Percentiles rank a stretch among this genome's conserved stretches.
Conservation (phyloP, 2,113 vertebrate genomes). For the Glaucomys volans region DNA sequence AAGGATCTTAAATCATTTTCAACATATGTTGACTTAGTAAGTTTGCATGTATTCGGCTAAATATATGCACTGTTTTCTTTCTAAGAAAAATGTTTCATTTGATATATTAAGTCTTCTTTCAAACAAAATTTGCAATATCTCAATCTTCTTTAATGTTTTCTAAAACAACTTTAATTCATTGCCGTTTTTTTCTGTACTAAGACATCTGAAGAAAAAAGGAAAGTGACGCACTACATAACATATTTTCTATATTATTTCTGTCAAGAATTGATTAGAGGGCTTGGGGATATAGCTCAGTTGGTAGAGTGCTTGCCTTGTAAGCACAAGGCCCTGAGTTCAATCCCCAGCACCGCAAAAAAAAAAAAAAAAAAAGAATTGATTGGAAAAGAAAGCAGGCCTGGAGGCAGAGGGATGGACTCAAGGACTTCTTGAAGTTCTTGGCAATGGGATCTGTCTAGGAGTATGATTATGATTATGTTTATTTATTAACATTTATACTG, state of each 20-base stretch:
- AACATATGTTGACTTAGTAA: not conserved
- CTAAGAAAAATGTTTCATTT: not conserved
- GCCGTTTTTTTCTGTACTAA: not conserved
- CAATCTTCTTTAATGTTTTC: conserved; percentile 32
- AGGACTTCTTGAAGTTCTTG: conserved; percentile 62
- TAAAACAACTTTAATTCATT: conserved; percentile 50
- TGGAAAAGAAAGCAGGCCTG: not conserved
- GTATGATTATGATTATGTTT: conserved; percentile 79
- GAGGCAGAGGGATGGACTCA: conserved; percentile 41
- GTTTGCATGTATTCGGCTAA: not conserved
- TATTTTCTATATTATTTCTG: conserved; percentile 21
- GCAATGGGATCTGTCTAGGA: conserved; percentile 68
- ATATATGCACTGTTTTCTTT: not conserved
- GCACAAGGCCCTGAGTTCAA: too few relatives aligned
- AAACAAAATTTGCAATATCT: not conserved
- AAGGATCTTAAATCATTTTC: not conserved
- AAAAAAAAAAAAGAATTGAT: conserved; percentile 28
- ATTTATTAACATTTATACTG: conserved; percentile 81
- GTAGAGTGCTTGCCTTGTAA: too few relatives aligned
- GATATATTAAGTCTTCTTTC: conserved; percentile 29
- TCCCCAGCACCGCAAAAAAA: too few relatives aligned
- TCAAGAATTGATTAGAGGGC: conserved; percentile 20
- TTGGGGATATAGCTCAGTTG: too few relatives aligned
- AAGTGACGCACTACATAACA: not conserved
- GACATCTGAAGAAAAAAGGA: not conserved